Evolutionary conservation across 2,888 invertebrate species (phyloP).

Genomic region (Limnephilus marmoratus): DNA sequence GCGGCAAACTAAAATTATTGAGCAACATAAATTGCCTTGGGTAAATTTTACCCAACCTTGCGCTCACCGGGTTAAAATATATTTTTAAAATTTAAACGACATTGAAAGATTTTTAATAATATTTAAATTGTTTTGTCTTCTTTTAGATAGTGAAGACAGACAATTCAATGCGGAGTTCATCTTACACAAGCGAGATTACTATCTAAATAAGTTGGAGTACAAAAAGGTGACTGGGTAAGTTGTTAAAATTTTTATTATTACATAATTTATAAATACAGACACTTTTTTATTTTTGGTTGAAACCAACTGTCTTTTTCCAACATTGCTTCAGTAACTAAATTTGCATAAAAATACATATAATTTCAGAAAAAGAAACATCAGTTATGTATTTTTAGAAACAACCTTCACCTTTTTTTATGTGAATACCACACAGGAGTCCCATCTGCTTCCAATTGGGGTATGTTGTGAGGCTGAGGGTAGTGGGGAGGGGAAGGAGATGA

Average conservation of each 20-base stretch:
- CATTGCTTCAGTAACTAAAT: neutral
- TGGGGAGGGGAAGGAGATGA: too few species aligned
- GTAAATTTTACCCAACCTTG: too few species aligned
- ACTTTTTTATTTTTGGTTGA: neutral
- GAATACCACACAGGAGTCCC: neutral
- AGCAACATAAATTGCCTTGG: too few species aligned
- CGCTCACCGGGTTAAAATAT: neutral
- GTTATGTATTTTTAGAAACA: neutral
- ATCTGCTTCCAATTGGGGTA: too few species aligned
- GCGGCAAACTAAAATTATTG: too few species aligned
- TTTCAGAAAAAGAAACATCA: neutral
- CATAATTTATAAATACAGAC: neutral
- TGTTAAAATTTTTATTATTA: too few species aligned
- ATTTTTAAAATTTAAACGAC: neutral
- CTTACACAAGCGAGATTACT: constrained; percentile 93
- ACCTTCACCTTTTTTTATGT: too few species aligned
- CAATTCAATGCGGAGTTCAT: constrained; percentile 85
- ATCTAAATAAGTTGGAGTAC: constrained; percentile 92
- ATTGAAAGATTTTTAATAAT: neutral
- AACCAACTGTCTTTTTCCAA: neutral
- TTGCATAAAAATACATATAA: neutral
- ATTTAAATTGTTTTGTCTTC: neutral
- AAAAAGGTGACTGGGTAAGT: constrained; percentile 86
- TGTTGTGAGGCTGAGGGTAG: too few species aligned
- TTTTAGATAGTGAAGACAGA: constrained; percentile 47